Percentiles rank a stretch among this genome's conserved stretches.
These are phyloP conservation scores for Pteria penguin DNA, from an alignment of 2,888 invertebrate genomes.

Conservation along the genomic window DNA sequence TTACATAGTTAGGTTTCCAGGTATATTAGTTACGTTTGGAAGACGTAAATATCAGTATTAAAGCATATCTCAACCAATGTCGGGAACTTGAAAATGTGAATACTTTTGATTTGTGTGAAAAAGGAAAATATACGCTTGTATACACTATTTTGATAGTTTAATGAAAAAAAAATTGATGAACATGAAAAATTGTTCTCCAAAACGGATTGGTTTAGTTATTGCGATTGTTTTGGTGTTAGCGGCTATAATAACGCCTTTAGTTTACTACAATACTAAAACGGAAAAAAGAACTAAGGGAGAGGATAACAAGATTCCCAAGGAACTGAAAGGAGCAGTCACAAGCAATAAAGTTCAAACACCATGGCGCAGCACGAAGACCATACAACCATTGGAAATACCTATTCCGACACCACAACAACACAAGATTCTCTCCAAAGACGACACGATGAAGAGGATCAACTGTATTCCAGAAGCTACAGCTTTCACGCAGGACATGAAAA, in stretches of 20 bases:
- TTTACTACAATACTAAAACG: conserved; percentile 45
- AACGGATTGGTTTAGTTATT: conserved; percentile 45
- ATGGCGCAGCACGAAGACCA: not conserved
- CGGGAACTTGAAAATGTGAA: no score
- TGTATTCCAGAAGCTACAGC: conserved; percentile 58
- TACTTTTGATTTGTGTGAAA: no score
- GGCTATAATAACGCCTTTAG: conserved; percentile 52
- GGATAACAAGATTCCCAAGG: not conserved
- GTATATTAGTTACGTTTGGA: no score
- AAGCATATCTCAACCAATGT: no score
- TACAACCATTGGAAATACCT: not conserved
- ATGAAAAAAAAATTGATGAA: no score
- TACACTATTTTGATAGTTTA: no score
- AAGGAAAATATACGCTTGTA: no score
- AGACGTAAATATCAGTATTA: no score
- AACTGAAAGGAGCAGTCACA: not conserved
- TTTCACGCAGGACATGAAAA: conserved; percentile 45
- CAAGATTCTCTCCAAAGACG: not conserved
- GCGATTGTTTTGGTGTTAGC: conserved; percentile 45
- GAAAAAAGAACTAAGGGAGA: conserved; percentile 24
- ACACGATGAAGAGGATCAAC: conserved; percentile 48
- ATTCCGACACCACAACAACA: not conserved
- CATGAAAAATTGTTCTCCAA: conserved; percentile 26
- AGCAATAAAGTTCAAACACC: not conserved
- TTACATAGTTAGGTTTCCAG: no score